phyloP scores from a whole-genome alignment of 2,113 vertebrate genomes.

The Myotis davidii region DNA sequence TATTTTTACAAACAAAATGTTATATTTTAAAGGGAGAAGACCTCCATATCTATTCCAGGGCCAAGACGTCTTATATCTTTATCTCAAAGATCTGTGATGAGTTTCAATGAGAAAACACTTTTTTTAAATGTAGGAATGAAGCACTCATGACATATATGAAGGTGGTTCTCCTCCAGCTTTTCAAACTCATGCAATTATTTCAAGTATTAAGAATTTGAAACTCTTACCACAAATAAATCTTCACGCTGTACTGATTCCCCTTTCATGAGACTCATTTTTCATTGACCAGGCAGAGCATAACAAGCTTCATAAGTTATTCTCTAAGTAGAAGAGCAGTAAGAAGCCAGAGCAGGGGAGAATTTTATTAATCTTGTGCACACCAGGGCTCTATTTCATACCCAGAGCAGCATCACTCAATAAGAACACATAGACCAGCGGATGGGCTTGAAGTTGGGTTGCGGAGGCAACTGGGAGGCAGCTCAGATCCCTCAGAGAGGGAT shows the following conservation, averaged over 20 bases:
- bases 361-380: not conserved
- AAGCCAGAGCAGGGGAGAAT: not conserved
- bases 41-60: not conserved
- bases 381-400: not conserved
- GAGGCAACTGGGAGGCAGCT: too few relatives aligned
- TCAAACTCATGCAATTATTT: slow-evolving; percentile 13
- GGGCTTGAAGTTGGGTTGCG: not conserved
- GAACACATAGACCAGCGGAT: fast-evolving
- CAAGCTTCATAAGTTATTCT: not conserved
- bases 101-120: not conserved
- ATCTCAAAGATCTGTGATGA: not conserved
- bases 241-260: not conserved
- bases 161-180: not conserved
- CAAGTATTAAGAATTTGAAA: slow-evolving; percentile 1
- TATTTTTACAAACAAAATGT: not conserved
- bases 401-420: not conserved
- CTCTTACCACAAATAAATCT: slow-evolving; percentile 18
- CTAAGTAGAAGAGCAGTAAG: not conserved
- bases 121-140: not conserved
- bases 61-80: not conserved
- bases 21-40: not conserved
- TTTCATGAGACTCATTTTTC: slow-evolving; percentile 44
- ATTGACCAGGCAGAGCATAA: not conserved
- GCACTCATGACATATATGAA: not conserved
- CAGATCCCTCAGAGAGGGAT: fast-evolving